Percentiles rank a stretch among this genome's conserved stretches.
Conservation (phyloP, 2,888 invertebrate genomes). For the Dione vanillae region DNA sequence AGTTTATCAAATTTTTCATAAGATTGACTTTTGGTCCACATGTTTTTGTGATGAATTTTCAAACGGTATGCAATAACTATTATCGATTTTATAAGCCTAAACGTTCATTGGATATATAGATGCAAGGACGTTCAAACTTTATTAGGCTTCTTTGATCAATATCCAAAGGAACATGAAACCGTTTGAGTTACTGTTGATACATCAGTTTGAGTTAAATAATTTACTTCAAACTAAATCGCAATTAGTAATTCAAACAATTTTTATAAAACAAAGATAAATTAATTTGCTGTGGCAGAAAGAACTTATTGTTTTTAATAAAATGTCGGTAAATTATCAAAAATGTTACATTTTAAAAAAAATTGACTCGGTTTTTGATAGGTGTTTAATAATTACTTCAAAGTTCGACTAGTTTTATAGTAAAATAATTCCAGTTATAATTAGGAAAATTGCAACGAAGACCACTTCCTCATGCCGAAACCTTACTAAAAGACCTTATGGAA, state of each 20-base stretch:
- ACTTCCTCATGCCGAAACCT: not conserved
- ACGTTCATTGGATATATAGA: slow-evolving; percentile 34
- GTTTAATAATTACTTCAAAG: not conserved
- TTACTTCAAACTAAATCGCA: not conserved
- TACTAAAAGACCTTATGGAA: not conserved
- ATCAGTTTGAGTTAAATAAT: slow-evolving; percentile 1
- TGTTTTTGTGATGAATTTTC: slow-evolving; percentile 1
- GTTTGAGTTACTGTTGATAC: slow-evolving; percentile 12
- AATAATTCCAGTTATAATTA: not conserved
- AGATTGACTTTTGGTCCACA: not conserved
- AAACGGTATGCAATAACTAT: slow-evolving; percentile 19
- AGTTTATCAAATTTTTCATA: not conserved
- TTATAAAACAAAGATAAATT: not conserved
- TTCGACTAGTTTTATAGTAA: not conserved
- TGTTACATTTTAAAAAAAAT: no score
- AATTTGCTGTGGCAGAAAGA: not conserved
- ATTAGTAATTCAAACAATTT: slow-evolving; percentile 10
- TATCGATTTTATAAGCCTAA: slow-evolving; percentile 34
- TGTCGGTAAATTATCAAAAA: no score
- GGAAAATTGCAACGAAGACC: not conserved
- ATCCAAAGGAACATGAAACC: slow-evolving; percentile 24
- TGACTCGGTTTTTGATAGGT: no score
- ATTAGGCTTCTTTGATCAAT: slow-evolving; percentile 36
- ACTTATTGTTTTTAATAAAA: not conserved
- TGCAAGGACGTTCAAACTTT: slow-evolving; percentile 39